Evolutionary conservation across 2,113 vertebrate genomes (phyloP).

Genomic region (Carassius auratus): DNA sequence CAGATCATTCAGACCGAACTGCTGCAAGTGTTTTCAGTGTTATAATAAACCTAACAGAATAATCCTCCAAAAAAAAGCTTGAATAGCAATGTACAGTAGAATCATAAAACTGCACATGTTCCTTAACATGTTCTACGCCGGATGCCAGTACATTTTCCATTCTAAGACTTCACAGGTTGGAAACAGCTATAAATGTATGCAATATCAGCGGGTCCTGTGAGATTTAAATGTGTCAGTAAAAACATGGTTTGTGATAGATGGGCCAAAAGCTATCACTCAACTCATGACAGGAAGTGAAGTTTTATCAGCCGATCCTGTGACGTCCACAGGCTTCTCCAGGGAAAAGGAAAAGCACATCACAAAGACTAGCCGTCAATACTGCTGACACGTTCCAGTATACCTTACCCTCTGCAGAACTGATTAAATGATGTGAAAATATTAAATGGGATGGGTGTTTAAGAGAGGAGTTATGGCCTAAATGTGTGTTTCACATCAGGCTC

Average conservation of each 20-base stretch:
- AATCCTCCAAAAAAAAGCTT: background rate
- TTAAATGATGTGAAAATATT: background rate
- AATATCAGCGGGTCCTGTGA: background rate
- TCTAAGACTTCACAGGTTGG: background rate
- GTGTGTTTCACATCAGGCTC: background rate
- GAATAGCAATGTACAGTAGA: background rate
- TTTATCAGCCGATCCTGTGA: slow-evolving; percentile 35
- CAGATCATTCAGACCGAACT: background rate
- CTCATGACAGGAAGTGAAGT: slow-evolving; percentile 29
- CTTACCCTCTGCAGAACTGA: slow-evolving; percentile 9
- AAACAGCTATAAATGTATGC: background rate
- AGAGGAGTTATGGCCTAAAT: background rate
- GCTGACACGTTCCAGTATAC: background rate
- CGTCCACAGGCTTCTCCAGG: slow-evolving; percentile 23
- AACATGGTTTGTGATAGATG: background rate
- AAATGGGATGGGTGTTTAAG: background rate
- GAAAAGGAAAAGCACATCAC: slow-evolving; percentile 28
- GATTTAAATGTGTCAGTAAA: background rate
- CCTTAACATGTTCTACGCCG: background rate
- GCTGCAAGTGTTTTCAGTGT: background rate
- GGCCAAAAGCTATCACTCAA: background rate
- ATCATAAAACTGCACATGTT: slow-evolving; percentile 8
- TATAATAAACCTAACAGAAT: background rate
- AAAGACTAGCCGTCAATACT: background rate
- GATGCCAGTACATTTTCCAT: background rate